A percentile compares a stretch with the other conserved stretches of the same genome.
Conservation (phyloP, 2,888 invertebrate genomes). For the Operophtera brumata region DNA sequence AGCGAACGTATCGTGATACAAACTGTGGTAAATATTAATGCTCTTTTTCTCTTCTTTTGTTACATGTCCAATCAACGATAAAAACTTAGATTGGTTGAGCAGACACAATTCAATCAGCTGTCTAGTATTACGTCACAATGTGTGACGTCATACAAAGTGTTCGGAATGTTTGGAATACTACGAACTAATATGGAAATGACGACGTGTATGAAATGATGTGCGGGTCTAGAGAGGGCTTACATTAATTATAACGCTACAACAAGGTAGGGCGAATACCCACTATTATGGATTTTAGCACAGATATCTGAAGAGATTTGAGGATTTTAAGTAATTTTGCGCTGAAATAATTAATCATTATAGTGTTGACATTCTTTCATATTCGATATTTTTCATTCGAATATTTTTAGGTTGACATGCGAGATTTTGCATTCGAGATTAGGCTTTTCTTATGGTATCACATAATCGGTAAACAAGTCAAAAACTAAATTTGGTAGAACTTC, state of each 20-base stretch:
- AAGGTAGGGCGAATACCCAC: not conserved
- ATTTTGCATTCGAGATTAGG: too few relatives aligned
- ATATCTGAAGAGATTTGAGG: too few relatives aligned
- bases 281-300: not conserved
- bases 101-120: conserved; percentile 7
- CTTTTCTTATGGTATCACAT: too few relatives aligned
- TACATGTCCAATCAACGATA: conserved; percentile 1
- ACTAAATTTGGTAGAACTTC: too few relatives aligned
- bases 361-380: too few relatives aligned
- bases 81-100: not conserved
- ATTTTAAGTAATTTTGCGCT: too few relatives aligned
- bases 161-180: not conserved
- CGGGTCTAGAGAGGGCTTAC: not conserved
- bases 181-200: conserved; percentile 2
- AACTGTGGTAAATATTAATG: too few relatives aligned
- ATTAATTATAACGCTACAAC: not conserved
- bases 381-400: too few relatives aligned
- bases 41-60: not conserved
- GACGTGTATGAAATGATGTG: not conserved
- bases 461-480: too few relatives aligned
- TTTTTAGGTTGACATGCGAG: too few relatives aligned
- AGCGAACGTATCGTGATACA: too few relatives aligned
- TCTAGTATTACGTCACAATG: conserved; percentile 6
- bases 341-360: too few relatives aligned
- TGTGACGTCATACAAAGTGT: conserved; percentile 1